Percentiles rank a stretch among this genome's conserved stretches.
These are phyloP conservation scores for Sycon ciliatum DNA, from an alignment of 37 sponge, comb jelly and placozoan genomes.

Conservation along the genomic window DNA sequence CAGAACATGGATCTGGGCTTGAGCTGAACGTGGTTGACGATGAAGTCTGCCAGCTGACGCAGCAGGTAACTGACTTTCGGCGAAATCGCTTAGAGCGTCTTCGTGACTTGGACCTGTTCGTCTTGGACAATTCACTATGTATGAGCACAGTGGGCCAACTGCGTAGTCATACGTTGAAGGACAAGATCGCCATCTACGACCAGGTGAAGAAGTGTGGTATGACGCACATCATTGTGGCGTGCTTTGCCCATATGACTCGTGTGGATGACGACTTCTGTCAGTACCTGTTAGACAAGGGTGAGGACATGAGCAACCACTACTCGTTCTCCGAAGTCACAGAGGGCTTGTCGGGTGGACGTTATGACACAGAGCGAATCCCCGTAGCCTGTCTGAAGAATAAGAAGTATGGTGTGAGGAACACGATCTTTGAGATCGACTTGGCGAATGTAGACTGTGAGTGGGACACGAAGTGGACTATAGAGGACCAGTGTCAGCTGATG, in stretches of 20 bases:
- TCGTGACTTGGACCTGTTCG: slow-evolving; percentile 54
- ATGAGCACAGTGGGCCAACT: slow-evolving; percentile 81
- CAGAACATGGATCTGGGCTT: too few relatives aligned
- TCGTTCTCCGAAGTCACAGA: slow-evolving; percentile 68
- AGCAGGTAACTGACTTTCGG: neutral
- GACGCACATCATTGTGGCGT: slow-evolving; percentile 63
- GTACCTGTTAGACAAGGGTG: slow-evolving; percentile 31
- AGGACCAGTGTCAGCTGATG: slow-evolving; percentile 47
- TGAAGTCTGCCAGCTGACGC: neutral
- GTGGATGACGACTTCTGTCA: slow-evolving; percentile 68
- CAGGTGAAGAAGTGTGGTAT: slow-evolving; percentile 61
- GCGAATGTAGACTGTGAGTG: slow-evolving; percentile 27
- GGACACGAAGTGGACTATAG: slow-evolving; percentile 42
- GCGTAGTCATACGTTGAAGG: slow-evolving; percentile 65
- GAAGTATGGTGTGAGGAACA: slow-evolving; percentile 44
- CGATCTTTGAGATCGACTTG: slow-evolving; percentile 66
- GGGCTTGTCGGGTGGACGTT: slow-evolving; percentile 23
- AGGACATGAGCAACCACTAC: slow-evolving; percentile 41
- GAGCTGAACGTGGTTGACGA: slow-evolving; percentile 17
- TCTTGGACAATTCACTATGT: slow-evolving; percentile 80
- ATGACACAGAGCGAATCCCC: slow-evolving; percentile 52
- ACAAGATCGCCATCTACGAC: slow-evolving; percentile 55
- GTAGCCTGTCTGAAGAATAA: slow-evolving; percentile 50
- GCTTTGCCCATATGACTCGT: slow-evolving; percentile 54
- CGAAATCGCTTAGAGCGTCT: slow-evolving; percentile 27